Conservation (phyloP, 2,113 vertebrate species). For the Sardina pilchardus region DNA sequence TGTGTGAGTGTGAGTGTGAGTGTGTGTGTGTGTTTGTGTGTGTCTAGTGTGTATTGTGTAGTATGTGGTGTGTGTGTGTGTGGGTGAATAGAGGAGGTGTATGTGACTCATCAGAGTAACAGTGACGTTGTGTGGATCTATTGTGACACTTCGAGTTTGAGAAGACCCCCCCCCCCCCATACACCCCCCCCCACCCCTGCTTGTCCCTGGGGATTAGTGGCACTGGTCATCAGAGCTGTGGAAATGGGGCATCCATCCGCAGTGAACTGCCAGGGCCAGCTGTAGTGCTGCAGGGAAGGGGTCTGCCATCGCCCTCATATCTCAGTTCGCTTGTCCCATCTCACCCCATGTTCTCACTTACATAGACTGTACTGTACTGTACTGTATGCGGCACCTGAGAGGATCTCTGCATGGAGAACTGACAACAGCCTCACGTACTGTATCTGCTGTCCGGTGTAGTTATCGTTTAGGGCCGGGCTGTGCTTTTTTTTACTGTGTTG, state of each 20-base stretch:
- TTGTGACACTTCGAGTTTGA: conserved; percentile 38
- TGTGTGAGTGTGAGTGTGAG: not conserved
- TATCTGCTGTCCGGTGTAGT: not conserved
- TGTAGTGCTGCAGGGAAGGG: not conserved
- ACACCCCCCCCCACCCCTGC: not conserved
- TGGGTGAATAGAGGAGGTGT: not conserved
- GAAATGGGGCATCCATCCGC: conserved; percentile 23
- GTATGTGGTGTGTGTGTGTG: not conserved
- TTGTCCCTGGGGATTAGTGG: conserved; percentile 40
- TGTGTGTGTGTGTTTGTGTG: not conserved
- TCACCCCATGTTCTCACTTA: not conserved
- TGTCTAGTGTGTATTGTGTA: too few species aligned
- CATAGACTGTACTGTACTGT: too few species aligned
- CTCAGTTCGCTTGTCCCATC: not conserved
- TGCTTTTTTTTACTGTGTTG: not conserved
- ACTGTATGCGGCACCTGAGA: not conserved
- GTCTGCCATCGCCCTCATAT: not conserved
- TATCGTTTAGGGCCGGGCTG: not conserved
- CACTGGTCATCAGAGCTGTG: conserved; percentile 25
- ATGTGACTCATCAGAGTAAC: conserved; percentile 43
- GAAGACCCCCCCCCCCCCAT: not conserved
- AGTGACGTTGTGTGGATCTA: conserved; percentile 33
- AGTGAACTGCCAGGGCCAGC: not conserved
- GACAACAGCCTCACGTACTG: not conserved
- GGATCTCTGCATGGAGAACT: not conserved